Base-by-base conservation (phyloP, 1,140 invertebrate species). In the Adoxophyes honmai region DNA sequence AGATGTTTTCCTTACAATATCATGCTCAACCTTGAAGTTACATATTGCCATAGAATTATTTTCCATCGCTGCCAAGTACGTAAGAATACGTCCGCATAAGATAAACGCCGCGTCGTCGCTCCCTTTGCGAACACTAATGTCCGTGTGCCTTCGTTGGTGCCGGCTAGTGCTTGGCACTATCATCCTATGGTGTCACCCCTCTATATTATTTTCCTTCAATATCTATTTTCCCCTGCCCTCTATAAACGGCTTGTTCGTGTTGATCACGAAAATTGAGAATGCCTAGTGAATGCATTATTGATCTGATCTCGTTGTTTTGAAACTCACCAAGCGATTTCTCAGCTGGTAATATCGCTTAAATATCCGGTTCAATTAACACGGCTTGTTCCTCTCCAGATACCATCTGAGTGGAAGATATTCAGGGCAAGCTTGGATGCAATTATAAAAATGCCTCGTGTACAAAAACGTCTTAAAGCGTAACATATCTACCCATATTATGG, bases 341-440 rank as follows among this genome's bases (percentile, higher is more conserved):
- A 48, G 18, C 21, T 3, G 21, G 21, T 28, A 28, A 28, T 28
- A 28, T 28, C 21, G 21, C 42, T 48, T 48, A 48, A 48, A 48
- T 48, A 48, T 48, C 42, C n/a, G 18, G 42, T 48, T 48, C 42
- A 48, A 48, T 48, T 48, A 48, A 48, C 42, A 48, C 21, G 11
- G 21, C 42, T 48, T 33, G n/a, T 48, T 48, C 42, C 42, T 48
- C 42, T 7, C 21, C 42, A 11, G 42, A 48, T 48, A 48, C 10
- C 16, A 48, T 48, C 42, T 4, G 1, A 52, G 63, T 70, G 58
- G 53, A 66, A 68, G 64, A 65, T 73, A 75, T 79, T 66, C 66
- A 75, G 65, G 72, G 55, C 70, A 64, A 44, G 54, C 52, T 51
- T 55, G 66, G 56, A 39, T 66, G 62, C 52, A 60, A 71, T 76